These are phyloP conservation scores for Allacma fusca DNA, from an alignment of 2,888 invertebrate species.

Conservation along the genomic window DNA sequence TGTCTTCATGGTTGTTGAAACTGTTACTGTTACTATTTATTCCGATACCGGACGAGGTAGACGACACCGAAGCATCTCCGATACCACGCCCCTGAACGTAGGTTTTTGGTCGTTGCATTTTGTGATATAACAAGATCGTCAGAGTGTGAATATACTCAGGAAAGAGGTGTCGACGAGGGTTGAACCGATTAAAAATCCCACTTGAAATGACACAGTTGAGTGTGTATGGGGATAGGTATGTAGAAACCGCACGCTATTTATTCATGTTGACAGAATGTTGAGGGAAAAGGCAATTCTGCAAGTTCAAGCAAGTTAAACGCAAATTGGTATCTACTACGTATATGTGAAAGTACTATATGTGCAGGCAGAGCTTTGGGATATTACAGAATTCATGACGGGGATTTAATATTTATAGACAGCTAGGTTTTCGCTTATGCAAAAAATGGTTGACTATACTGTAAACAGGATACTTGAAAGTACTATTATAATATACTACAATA, in stretches of 20 bases:
- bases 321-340: too few relatives aligned
- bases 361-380: too few relatives aligned
- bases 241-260: constrained; percentile 1
- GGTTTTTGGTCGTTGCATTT: constrained; percentile 28
- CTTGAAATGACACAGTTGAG: not conserved
- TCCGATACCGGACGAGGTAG: constrained; percentile 47
- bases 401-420: too few relatives aligned
- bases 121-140: not conserved
- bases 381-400: too few relatives aligned
- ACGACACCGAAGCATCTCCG: constrained; percentile 47
- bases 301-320: not conserved
- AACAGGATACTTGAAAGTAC: too few relatives aligned
- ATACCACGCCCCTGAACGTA: constrained; percentile 33
- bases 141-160: not conserved
- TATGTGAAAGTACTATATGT: too few relatives aligned
- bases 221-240: constrained; percentile 1
- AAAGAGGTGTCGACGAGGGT: not conserved
- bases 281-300: not conserved
- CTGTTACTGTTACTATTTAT: constrained; percentile 42
- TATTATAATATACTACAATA: too few relatives aligned
- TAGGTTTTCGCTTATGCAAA: too few relatives aligned
- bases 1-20: constrained; percentile 44
- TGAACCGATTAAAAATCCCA: not conserved
- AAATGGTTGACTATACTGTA: too few relatives aligned
- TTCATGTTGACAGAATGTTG: constrained; percentile 23